These are phyloP conservation scores for Erithacus rubecula DNA, from an alignment of 2,797 vertebrate genomes.

Conservation along the genomic window DNA sequence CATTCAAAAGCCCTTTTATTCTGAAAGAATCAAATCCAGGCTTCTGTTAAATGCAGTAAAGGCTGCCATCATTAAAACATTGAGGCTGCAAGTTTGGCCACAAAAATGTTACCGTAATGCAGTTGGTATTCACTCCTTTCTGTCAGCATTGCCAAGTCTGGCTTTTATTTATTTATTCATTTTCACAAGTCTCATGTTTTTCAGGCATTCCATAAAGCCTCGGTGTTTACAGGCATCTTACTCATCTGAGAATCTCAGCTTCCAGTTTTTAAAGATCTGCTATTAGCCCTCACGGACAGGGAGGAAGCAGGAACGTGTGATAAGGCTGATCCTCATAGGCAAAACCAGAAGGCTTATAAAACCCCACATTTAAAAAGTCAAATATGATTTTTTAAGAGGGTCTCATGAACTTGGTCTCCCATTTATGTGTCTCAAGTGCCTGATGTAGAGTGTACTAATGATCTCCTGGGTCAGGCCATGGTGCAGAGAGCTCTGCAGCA, in stretches of 20 bases:
- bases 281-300: neutral
- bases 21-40: conserved; percentile 52
- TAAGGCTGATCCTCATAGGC: conserved; percentile 28
- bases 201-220: conserved; percentile 26
- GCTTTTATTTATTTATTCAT: conserved; percentile 46
- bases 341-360: conserved; percentile 26
- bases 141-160: neutral
- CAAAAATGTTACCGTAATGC: conserved; percentile 55
- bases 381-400: conserved; percentile 33
- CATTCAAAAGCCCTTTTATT: conserved; percentile 59
- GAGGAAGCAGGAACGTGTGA: neutral
- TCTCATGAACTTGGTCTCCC: neutral
- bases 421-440: conserved; percentile 26
- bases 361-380: neutral
- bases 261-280: conserved; percentile 24
- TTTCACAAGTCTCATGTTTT: conserved; percentile 55
- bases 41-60: conserved; percentile 44
- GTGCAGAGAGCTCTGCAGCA: neutral
- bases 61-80: conserved; percentile 42
- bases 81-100: conserved; percentile 51
- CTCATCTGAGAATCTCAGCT: conserved; percentile 30
- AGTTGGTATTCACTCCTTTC: conserved; percentile 41
- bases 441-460: neutral
- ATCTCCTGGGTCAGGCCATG: neutral
- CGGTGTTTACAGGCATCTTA: conserved; percentile 30